Evolutionary conservation across 2,888 invertebrate genomes (phyloP).

Genomic region (Trachelus tabidus): DNA sequence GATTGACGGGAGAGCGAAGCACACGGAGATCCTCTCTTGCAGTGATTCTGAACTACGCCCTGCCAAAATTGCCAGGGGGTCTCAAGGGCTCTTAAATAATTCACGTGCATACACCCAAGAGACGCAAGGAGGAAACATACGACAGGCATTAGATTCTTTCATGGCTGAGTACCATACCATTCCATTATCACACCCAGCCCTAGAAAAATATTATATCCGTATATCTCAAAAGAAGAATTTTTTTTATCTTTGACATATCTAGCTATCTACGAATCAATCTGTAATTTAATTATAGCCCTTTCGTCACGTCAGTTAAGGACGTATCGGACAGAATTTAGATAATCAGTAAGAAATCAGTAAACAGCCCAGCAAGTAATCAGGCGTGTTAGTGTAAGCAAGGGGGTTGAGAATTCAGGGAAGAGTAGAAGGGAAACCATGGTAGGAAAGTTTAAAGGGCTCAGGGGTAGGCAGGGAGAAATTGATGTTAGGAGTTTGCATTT

Average conservation of each 20-base stretch:
- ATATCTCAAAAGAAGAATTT: neutral
- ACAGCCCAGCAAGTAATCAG: neutral
- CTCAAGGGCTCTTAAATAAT: neutral
- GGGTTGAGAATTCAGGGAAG: neutral
- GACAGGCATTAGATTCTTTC: neutral
- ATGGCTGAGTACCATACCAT: neutral
- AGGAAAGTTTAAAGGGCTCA: neutral
- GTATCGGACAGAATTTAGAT: neutral
- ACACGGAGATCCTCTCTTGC: neutral
- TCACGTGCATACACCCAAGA: neutral
- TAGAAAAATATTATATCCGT: neutral
- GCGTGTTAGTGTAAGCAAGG: neutral
- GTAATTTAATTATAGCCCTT: conserved; percentile 33
- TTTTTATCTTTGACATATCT: neutral
- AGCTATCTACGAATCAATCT: conserved; percentile 29
- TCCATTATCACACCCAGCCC: neutral
- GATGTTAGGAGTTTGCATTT: conserved; percentile 63
- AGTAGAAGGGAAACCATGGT: neutral
- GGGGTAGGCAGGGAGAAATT: conserved; percentile 48
- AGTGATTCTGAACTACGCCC: neutral
- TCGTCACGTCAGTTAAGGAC: neutral
- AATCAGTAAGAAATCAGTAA: neutral
- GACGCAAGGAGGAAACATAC: neutral
- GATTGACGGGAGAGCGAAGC: neutral
- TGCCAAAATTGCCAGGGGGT: neutral